Conservation (phyloP, 2,888 invertebrate genomes). For the Eristalinus sepulchralis region DNA sequence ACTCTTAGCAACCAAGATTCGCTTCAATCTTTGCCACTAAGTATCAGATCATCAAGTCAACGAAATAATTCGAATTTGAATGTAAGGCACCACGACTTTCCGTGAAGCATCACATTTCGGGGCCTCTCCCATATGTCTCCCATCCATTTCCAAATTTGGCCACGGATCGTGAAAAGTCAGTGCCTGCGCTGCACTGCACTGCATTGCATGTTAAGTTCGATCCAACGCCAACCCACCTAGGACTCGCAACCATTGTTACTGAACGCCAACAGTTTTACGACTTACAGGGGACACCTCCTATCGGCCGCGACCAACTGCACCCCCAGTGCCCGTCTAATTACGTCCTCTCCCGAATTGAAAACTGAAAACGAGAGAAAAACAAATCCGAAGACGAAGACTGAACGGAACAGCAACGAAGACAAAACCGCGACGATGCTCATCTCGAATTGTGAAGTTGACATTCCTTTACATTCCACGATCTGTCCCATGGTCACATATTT, state of each 20-base stretch:
- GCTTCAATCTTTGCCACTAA: neutral
- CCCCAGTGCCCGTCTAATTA: slow-evolving; percentile 54
- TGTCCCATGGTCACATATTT: slow-evolving; percentile 69
- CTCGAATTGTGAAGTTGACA: slow-evolving; percentile 66
- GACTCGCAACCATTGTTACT: neutral
- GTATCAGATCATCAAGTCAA: neutral
- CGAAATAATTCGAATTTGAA: neutral
- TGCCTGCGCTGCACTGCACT: neutral
- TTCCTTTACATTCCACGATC: slow-evolving; percentile 61
- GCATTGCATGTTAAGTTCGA: neutral
- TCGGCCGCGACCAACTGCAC: slow-evolving; percentile 1
- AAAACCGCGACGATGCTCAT: slow-evolving; percentile 46
- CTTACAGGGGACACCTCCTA: slow-evolving; percentile 10
- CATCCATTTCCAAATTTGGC: slow-evolving; percentile 9
- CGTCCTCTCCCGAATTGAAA: neutral
- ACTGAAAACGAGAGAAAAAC: neutral
- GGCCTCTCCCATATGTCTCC: neutral
- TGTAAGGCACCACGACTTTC: neutral
- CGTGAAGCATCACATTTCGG: neutral
- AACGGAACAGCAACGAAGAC: slow-evolving; percentile 3
- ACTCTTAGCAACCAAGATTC: too few relatives aligned
- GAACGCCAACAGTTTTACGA: neutral
- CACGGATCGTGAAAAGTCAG: slow-evolving; percentile 43
- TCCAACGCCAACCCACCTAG: neutral
- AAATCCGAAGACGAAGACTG: neutral